Base-by-base conservation (phyloP, 2,888 invertebrate genomes). In the Hydroisotoma schaefferi region DNA sequence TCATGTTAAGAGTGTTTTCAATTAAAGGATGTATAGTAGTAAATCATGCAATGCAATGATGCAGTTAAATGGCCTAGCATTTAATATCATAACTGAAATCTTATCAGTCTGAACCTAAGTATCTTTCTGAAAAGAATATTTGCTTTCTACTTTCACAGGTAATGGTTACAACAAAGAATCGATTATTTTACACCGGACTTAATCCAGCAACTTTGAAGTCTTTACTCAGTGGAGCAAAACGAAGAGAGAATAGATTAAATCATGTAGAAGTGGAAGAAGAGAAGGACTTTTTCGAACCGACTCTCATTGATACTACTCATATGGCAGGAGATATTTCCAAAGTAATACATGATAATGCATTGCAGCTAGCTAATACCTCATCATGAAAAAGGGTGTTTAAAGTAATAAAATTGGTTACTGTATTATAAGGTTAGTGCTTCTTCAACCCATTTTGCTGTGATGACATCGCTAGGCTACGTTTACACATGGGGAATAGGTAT, bases 291-390 rank as follows among this genome's bases (percentile, higher is more conserved):
- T 79, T 86, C 58, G 74, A 78, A 52, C 87, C 88, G 22, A 78
- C 80, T 52, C 73, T 80, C 3, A 82, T 88, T 2, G 85, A 87
- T 74, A 84, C 83, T 3, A 77, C 78, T 55, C 80, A 83, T 65
- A 82, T 88, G 3, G 79, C 78, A 18, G 86, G 85, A 0, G 78
- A 79, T 63, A 83, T 87, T 55, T 75, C 82, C 18, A 84, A 86
- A 80, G 72, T 73, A 55, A n/a, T 28, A 25, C n/a, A 20, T 37
- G 37, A 53, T n/a, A n/a, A n/a, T n/a, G n/a, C 47, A 20, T 5
- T 10, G 47, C 43, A 10, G 26, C 26, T 15, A 22, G 26, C 23
- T 15, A 27, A 22, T 47, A n/a, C n/a, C n/a, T n/a, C n/a, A n/a
- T n/a, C n/a, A n/a, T n/a, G n/a, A n/a, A n/a, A n/a, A n/a, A n/a